Conservation (phyloP, 2,888 invertebrate species). For the Brassicogethes aeneus region DNA sequence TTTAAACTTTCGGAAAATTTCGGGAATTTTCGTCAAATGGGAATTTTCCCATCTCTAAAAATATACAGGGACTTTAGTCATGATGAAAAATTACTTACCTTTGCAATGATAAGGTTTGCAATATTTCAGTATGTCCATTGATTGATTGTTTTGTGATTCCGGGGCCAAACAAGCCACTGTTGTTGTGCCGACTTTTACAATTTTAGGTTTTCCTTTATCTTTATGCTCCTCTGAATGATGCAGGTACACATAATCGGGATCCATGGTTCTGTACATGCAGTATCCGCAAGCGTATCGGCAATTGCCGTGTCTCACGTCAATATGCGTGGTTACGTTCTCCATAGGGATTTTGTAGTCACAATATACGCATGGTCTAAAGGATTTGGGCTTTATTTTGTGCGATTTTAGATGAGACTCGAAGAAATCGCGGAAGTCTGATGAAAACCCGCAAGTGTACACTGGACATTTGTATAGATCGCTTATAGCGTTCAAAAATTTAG, state of each 20-base stretch:
- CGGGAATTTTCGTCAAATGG: no score
- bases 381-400: conserved; percentile 22
- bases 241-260: conserved; percentile 50
- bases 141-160: no score
- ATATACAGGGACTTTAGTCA: no score
- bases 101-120: no score
- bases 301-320: conserved; percentile 51
- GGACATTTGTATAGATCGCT: conserved; percentile 50
- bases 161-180: no score
- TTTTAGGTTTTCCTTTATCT: no score
- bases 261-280: conserved; percentile 59
- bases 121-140: no score
- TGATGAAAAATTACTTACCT: no score
- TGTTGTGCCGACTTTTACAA: no score
- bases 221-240: no score
- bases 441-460: conserved; percentile 42
- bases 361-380: conserved; percentile 43
- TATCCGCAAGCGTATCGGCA: conserved; percentile 55
- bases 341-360: conserved; percentile 41
- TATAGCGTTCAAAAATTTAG: conserved; percentile 21
- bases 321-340: conserved; percentile 41
- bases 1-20: no score
- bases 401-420: conserved; percentile 40
- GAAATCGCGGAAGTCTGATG: conserved; percentile 33
- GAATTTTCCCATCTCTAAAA: no score